These are phyloP conservation scores for Papilio helenus DNA, from an alignment of 1,140 invertebrate species.

Conservation along the genomic window DNA sequence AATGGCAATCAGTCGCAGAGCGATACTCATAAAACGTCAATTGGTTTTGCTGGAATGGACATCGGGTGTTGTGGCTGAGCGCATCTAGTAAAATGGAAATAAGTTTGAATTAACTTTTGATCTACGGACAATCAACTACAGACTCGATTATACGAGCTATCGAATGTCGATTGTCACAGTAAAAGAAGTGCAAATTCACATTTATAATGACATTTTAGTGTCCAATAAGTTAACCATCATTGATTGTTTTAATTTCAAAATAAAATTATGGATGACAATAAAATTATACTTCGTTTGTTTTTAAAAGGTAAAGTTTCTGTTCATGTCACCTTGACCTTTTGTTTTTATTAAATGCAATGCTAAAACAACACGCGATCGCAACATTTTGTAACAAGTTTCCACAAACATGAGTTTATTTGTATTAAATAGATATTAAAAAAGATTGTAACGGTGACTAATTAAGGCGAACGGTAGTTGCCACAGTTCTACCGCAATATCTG, in stretches of 20 bases:
- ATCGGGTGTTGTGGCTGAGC: constrained; percentile 10
- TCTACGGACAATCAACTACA: not conserved
- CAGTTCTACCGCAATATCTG: not conserved
- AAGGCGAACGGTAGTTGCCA: not conserved
- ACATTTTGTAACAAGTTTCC: constrained; percentile 31
- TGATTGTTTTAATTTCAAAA: not conserved
- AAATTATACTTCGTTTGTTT: constrained; percentile 7
- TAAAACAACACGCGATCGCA: constrained; percentile 38
- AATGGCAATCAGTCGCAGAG: constrained; percentile 64
- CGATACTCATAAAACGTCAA: constrained; percentile 57
- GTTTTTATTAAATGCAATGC: constrained; percentile 38
- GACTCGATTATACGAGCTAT: not conserved
- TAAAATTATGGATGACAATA: not conserved
- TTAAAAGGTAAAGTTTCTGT: not conserved
- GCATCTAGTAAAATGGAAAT: constrained; percentile 28
- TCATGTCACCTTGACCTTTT: constrained; percentile 34
- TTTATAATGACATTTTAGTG: too few species aligned
- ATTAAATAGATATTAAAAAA: constrained; percentile 34
- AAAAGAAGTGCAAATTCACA: too few species aligned
- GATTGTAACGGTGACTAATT: constrained; percentile 24
- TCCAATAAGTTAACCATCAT: too few species aligned
- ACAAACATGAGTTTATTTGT: constrained; percentile 23
- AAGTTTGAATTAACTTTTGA: constrained; percentile 13
- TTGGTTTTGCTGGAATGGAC: constrained; percentile 48
- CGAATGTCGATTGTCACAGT: too few species aligned